Conservation (phyloP, 2,888 invertebrate genomes). For the Thecophora atra region DNA sequence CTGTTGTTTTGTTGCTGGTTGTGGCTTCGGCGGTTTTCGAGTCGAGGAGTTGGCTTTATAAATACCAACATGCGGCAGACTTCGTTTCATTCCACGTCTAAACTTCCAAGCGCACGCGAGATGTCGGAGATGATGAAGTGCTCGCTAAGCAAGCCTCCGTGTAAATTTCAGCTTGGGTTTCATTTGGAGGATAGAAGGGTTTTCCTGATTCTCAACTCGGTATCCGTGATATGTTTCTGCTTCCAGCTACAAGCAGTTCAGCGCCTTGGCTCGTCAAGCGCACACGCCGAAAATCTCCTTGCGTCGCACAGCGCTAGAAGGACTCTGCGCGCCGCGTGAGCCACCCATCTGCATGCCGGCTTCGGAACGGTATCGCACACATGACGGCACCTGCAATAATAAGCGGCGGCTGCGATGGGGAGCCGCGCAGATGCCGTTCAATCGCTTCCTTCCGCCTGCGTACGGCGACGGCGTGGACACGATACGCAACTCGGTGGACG, state of each 20-base stretch:
- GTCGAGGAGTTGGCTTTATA: constrained; percentile 56
- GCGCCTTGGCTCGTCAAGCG: constrained; percentile 62
- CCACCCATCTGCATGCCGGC: constrained; percentile 76
- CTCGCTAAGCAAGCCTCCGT: too few relatives aligned
- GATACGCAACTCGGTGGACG: constrained; percentile 69
- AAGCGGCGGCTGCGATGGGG: constrained; percentile 80
- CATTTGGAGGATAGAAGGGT: too few relatives aligned
- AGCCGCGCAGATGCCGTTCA: constrained; percentile 82
- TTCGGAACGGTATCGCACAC: constrained; percentile 79
- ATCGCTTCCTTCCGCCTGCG: constrained; percentile 80
- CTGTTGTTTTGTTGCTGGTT: background rate
- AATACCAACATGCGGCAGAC: constrained; percentile 55
- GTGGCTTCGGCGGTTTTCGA: constrained; percentile 30
- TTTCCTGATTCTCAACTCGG: background rate
- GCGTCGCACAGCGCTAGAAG: constrained; percentile 63
- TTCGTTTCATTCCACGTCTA: constrained; percentile 56
- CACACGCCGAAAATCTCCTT: constrained; percentile 62
- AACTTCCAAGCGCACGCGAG: constrained; percentile 43
- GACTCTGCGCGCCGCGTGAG: constrained; percentile 73
- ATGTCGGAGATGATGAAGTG: constrained; percentile 43
- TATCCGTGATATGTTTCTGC: background rate
- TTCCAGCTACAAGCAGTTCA: constrained; percentile 60
- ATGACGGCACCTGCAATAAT: constrained; percentile 92
- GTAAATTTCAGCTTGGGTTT: too few relatives aligned
- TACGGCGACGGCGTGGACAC: constrained; percentile 79